Conservation (phyloP, 2,888 invertebrate genomes). For the Pediacus dermestoides region DNA sequence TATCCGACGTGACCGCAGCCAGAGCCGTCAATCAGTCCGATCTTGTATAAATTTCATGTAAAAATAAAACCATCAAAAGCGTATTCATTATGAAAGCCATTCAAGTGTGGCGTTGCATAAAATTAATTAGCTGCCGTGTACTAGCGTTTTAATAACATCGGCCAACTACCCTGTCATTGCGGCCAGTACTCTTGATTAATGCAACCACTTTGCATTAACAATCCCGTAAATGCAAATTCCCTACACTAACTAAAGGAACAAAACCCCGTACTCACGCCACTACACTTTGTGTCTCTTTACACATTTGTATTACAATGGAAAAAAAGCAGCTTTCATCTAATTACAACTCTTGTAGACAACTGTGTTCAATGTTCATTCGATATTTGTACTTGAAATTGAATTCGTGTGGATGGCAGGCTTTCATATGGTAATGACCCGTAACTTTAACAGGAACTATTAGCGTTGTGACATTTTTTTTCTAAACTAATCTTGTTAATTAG, state of each 20-base stretch:
- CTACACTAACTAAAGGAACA: constrained; percentile 27
- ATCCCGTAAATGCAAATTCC: constrained; percentile 48
- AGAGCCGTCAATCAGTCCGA: constrained; percentile 38
- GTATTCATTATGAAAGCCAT: constrained; percentile 49
- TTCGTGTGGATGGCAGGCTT: too few species aligned
- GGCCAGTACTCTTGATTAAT: constrained; percentile 49
- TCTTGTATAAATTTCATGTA: constrained; percentile 34
- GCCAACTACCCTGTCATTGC: constrained; percentile 44
- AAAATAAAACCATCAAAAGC: constrained; percentile 42
- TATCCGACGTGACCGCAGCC: constrained; percentile 30
- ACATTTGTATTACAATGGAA: too few species aligned
- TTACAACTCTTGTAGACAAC: too few species aligned
- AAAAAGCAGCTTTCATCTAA: too few species aligned
- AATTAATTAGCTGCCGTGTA: constrained; percentile 50
- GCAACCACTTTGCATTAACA: constrained; percentile 51
- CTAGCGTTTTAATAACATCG: constrained; percentile 49
- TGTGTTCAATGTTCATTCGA: too few species aligned
- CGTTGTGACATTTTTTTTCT: too few species aligned
- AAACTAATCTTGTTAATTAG: too few species aligned
- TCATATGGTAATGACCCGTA: too few species aligned
- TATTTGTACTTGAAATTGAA: too few species aligned
- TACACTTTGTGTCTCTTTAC: too few species aligned
- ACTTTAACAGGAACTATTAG: too few species aligned
- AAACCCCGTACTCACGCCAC: too few species aligned
- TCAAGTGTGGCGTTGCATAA: constrained; percentile 52